These are phyloP conservation scores for Taphrorychus bicolor DNA, from an alignment of 2,888 invertebrate genomes.

Conservation along the genomic window DNA sequence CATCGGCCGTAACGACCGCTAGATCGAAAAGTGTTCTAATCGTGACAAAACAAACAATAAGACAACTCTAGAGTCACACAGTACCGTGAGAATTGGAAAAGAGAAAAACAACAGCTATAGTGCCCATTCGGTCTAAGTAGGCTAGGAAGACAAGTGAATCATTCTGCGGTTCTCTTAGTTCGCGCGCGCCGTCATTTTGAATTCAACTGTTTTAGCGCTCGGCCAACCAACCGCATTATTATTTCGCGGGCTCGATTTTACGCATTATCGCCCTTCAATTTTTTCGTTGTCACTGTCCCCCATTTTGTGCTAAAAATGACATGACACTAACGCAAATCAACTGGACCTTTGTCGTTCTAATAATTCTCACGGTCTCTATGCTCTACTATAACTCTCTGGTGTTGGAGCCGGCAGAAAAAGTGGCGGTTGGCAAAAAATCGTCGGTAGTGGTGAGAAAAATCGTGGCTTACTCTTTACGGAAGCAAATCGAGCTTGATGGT, in stretches of 20 bases:
- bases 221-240: slow-evolving; percentile 26
- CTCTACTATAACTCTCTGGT: slow-evolving; percentile 18
- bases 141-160: slow-evolving; percentile 41
- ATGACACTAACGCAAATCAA: slow-evolving; percentile 18
- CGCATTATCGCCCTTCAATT: slow-evolving; percentile 8
- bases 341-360: slow-evolving; percentile 21
- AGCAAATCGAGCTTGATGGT: slow-evolving; percentile 46
- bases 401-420: neutral
- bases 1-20: slow-evolving; percentile 29
- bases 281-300: neutral
- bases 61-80: slow-evolving; percentile 24
- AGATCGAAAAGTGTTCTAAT: slow-evolving; percentile 34
- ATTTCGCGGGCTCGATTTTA: slow-evolving; percentile 21
- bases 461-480: slow-evolving; percentile 46
- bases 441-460: slow-evolving; percentile 27
- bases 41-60: slow-evolving; percentile 39
- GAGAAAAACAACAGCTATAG: slow-evolving; percentile 31
- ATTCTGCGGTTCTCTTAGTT: slow-evolving; percentile 19
- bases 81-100: slow-evolving; percentile 33
- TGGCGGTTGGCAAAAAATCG: neutral
- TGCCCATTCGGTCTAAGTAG: slow-evolving; percentile 39
- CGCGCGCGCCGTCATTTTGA: slow-evolving; percentile 34
- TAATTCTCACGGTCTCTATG: slow-evolving; percentile 5
- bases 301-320: slow-evolving; percentile 17
- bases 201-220: slow-evolving; percentile 38